Percentiles rank a stretch among this genome's conserved stretches.
phyloP scores from a whole-genome alignment of 2,888 invertebrate genomes.

The Theodoxus fluviatilis region DNA sequence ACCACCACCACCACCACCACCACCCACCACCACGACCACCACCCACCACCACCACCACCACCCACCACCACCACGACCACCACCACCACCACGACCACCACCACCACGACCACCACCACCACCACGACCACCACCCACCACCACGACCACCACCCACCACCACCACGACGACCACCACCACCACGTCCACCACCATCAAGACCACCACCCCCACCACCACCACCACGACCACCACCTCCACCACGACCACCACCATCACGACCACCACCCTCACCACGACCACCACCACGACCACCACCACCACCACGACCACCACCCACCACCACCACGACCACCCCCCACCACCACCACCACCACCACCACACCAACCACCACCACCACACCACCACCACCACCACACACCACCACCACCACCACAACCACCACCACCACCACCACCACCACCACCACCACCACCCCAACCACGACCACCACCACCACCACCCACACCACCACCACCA shows the following conservation, averaged over 20 bases:
- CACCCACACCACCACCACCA: constrained; percentile 1
- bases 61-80: constrained; percentile 14
- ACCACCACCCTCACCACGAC: too few relatives aligned
- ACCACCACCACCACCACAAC: too few relatives aligned
- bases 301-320: too few relatives aligned
- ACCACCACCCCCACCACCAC: not conserved
- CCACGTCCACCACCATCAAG: not conserved
- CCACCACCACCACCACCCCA: not conserved
- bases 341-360: too few relatives aligned
- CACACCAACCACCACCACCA: too few relatives aligned
- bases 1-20: constrained; percentile 12
- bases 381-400: too few relatives aligned
- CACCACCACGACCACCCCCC: too few relatives aligned
- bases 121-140: constrained; percentile 25
- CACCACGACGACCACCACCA: constrained; percentile 21
- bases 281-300: too few relatives aligned
- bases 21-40: not conserved
- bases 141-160: constrained; percentile 23
- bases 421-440: too few relatives aligned
- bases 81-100: constrained; percentile 21
- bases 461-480: not conserved
- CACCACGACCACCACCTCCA: not conserved
- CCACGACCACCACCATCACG: not conserved
- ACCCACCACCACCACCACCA: constrained; percentile 10
- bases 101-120: constrained; percentile 27